Base-by-base conservation (phyloP, 2,888 invertebrate genomes). In the Hypsopygia costalis region DNA sequence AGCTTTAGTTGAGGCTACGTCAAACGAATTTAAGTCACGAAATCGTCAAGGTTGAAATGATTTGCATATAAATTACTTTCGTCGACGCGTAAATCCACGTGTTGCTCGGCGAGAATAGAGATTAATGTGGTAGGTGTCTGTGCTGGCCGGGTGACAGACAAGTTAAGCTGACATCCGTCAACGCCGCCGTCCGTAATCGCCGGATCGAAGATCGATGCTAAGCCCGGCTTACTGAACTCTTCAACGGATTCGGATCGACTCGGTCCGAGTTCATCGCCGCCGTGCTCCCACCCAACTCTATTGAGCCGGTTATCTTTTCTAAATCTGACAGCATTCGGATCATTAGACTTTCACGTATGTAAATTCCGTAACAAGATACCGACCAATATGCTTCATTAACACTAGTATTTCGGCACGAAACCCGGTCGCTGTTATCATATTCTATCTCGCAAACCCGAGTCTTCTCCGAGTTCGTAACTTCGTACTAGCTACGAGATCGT, bases 31-130 rank as follows among this genome's bases (percentile, higher is more conserved):
- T 82, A 63, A 81, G 78, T 77, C 81, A 83, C 79, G 75, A 72
- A 81, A 79, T 78, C 71, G 71, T 83, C 81, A 81, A 78, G 79
- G 74, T 77, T 71, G 67, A 74, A 81, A 78, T 78, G 77, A 88
- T 88, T 88, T 81, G 81, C 87, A 88, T 88, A 83, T 87, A 88
- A 87, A 88, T 88, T 75, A 87, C 75, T 83, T 85, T 83, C 76
- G 75, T 76, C 76, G 72, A 78, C 79, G 80, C 70, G 77, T 82
- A 79, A 81, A 82, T 81, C 83, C 85, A 86, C 83, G 83, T 86
- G 87, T 86, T 85, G 83, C 81, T 81, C 69, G 61, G 65, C 68
- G 75, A 77, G 81, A 74, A 81, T 77, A 79, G 76, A 85, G 87
- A 87, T 87, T 88, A 88, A 81, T 78, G 72, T 74, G 74, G 81